phyloP scores from a whole-genome alignment of 2,888 invertebrate genomes.

The Tipula vernalis region DNA sequence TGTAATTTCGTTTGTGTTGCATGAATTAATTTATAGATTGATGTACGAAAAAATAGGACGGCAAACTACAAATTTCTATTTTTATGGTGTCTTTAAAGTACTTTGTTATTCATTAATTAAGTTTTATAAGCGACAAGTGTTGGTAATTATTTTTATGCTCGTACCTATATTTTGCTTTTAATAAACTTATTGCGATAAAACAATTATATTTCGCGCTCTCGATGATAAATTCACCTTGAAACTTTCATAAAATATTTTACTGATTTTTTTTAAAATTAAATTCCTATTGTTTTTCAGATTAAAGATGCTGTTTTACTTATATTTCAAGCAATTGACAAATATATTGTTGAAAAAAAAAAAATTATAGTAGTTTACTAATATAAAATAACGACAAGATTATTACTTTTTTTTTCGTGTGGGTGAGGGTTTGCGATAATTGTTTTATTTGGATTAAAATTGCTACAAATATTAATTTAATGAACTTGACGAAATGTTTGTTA shows the following conservation, averaged over 20 bases:
- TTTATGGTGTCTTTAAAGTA: neutral
- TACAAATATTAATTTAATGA: neutral
- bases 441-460: neutral
- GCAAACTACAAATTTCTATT: neutral
- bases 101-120: neutral
- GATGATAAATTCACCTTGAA: neutral
- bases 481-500: no score
- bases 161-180: neutral
- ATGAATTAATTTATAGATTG: neutral
- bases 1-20: neutral
- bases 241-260: neutral
- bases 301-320: neutral
- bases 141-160: neutral
- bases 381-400: neutral
- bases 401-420: neutral
- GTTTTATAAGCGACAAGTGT: neutral
- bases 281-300: neutral
- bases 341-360: neutral
- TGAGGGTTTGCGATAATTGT: neutral
- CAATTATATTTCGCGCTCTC: neutral
- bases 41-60: neutral
- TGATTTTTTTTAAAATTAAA: neutral
- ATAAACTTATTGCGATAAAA: no score
- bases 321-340: neutral
- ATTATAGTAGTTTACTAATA: neutral